Evolutionary conservation across 2,888 invertebrate species (phyloP).

Genomic region (Sabatieria punctata): DNA sequence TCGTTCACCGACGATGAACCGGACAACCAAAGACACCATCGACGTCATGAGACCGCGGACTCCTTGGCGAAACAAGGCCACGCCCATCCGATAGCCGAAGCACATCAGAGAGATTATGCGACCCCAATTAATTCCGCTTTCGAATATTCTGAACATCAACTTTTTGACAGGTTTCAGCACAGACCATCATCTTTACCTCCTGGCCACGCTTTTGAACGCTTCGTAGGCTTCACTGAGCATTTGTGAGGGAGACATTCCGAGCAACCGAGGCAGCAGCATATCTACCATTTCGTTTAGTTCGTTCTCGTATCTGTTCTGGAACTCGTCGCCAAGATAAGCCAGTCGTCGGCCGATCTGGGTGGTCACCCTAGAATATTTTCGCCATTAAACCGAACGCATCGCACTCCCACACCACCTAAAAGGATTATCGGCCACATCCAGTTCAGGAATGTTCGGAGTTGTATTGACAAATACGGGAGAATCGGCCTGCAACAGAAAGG

Average conservation of each 20-base stretch:
- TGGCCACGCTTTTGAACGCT: constrained; percentile 29
- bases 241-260: constrained; percentile 13
- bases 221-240: constrained; percentile 27
- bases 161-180: not conserved
- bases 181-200: constrained; percentile 19
- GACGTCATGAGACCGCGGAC: constrained; percentile 26
- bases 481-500: too few relatives aligned
- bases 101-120: constrained; percentile 32
- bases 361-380: constrained; percentile 25
- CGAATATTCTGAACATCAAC: constrained; percentile 20
- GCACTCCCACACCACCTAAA: too few relatives aligned
- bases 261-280: constrained; percentile 13
- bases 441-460: too few relatives aligned
- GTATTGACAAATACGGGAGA: too few relatives aligned
- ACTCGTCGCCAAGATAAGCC: constrained; percentile 32
- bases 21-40: too few relatives aligned
- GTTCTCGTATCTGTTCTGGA: constrained; percentile 26
- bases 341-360: constrained; percentile 30
- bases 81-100: constrained; percentile 33
- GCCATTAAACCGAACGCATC: too few relatives aligned
- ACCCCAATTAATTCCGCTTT: constrained; percentile 31
- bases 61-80: constrained; percentile 23
- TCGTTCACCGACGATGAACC: constrained; percentile 26
- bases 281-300: constrained; percentile 29
- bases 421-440: too few relatives aligned